Evolutionary conservation across 1,140 invertebrate species (phyloP).

Genomic region (Saxidomus purpurata): DNA sequence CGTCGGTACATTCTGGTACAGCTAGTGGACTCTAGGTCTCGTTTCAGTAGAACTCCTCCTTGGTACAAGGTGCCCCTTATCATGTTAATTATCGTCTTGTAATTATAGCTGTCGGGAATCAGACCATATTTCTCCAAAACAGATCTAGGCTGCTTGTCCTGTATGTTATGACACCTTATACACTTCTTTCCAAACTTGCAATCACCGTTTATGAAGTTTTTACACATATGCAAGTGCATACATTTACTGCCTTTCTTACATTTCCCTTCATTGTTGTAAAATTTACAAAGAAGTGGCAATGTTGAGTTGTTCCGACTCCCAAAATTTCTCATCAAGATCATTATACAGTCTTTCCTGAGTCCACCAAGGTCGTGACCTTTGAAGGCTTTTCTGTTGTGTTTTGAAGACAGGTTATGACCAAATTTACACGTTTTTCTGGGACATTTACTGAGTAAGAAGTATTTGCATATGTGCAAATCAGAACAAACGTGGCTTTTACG

Average conservation of each 20-base stretch:
- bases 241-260: background rate
- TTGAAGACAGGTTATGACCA: background rate
- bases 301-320: constrained; percentile 18
- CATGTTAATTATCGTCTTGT: background rate
- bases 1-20: no score
- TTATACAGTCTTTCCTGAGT: background rate
- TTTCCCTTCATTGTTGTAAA: constrained; percentile 39
- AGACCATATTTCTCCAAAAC: constrained; percentile 7
- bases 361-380: background rate
- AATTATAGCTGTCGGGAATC: background rate
- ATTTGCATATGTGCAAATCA: constrained; percentile 1
- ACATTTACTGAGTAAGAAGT: background rate
- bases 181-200: constrained; percentile 25
- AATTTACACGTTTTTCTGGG: background rate
- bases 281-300: constrained; percentile 23
- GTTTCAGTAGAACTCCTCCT: background rate
- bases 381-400: background rate
- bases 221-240: constrained; percentile 17
- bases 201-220: background rate
- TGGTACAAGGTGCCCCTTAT: background rate
- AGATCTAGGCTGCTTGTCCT: background rate
- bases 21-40: background rate
- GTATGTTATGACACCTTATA: constrained; percentile 12
- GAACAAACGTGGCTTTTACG: background rate
- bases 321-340: background rate